Percentiles rank a stretch among this genome's conserved stretches.
Conservation (phyloP, 2,797 vertebrate species). For the Tapera naevia region DNA sequence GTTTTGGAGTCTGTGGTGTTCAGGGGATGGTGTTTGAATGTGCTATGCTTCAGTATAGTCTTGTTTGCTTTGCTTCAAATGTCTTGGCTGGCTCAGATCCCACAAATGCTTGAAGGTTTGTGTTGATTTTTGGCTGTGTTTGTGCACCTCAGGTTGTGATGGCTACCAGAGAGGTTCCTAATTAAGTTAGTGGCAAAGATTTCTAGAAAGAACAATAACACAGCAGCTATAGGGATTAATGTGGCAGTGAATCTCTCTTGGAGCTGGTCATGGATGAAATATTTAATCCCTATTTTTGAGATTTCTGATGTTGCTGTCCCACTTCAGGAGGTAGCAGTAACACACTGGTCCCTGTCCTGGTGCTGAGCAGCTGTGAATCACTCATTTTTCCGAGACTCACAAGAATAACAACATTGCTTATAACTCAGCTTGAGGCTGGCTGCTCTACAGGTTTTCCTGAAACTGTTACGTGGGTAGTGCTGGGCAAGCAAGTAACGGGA, state of each 20-base stretch:
- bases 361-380: not conserved
- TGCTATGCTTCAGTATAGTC: not conserved
- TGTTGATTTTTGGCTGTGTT: not conserved
- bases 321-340: not conserved
- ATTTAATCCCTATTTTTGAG: not conserved
- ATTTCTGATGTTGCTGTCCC: not conserved
- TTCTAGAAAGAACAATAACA: not conserved
- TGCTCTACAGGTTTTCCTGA: not conserved
- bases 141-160: not conserved
- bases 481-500: not conserved
- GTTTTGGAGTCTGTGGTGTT: not conserved
- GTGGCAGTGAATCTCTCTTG: not conserved
- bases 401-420: not conserved
- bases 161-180: not conserved
- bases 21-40: not conserved
- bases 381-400: not conserved
- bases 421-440: not conserved
- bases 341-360: rapidly evolving
- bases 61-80: not conserved
- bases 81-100: not conserved
- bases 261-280: not conserved
- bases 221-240: not conserved
- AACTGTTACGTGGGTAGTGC: not conserved
- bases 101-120: not conserved
- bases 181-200: not conserved